Conservation (phyloP, 2,888 invertebrate genomes). For the Idaea straminata region DNA sequence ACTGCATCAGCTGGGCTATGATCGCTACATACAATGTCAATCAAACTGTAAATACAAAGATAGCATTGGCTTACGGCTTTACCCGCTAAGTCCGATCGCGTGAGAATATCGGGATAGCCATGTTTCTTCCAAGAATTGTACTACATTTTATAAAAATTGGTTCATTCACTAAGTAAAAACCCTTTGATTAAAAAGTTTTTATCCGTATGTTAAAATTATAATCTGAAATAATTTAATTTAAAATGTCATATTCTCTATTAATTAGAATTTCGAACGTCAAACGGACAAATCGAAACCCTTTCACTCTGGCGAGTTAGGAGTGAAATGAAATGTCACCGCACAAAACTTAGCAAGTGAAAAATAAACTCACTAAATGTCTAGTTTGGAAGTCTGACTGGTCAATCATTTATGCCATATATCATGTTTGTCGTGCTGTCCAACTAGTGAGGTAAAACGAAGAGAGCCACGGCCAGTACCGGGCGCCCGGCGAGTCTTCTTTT, state of each 20-base stretch:
- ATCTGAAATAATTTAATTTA: too few species aligned
- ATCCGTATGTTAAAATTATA: too few species aligned
- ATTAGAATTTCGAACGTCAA: background rate
- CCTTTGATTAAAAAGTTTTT: too few species aligned
- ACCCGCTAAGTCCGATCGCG: too few species aligned
- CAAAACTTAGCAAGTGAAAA: background rate
- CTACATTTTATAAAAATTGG: too few species aligned
- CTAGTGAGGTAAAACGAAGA: background rate
- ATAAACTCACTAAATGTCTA: background rate
- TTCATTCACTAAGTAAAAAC: too few species aligned
- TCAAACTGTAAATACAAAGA: too few species aligned
- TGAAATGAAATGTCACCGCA: background rate
- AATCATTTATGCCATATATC: background rate
- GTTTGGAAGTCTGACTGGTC: background rate
- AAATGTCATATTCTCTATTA: too few species aligned
- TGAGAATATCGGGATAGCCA: too few species aligned
- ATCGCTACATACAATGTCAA: conserved; percentile 63
- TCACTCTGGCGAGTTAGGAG: background rate
- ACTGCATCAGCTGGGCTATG: conserved; percentile 65
- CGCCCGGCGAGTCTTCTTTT: background rate
- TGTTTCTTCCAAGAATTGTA: too few species aligned
- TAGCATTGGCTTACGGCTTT: too few species aligned
- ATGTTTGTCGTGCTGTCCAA: background rate
- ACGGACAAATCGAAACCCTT: background rate
- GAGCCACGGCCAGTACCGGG: background rate